phyloP scores from a whole-genome alignment of 2,797 vertebrate genomes.

The Bovichtus variegatus region DNA sequence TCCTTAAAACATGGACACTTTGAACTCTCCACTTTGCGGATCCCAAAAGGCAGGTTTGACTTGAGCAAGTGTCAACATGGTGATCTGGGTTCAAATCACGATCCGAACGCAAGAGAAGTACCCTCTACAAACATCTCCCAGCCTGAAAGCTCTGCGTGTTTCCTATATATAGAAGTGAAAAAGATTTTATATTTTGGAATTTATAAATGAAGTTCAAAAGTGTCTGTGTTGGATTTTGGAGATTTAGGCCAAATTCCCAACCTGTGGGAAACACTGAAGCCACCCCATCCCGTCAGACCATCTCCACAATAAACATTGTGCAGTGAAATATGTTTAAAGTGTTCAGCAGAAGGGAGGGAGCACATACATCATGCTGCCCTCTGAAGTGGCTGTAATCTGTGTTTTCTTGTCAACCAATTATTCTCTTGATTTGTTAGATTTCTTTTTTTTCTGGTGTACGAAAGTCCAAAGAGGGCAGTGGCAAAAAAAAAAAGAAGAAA shows the following conservation, averaged over 20 bases:
- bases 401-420: background rate
- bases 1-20: slow-evolving; percentile 24
- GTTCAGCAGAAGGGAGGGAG: background rate
- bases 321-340: background rate
- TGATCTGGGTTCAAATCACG: background rate
- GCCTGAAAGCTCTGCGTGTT: background rate
- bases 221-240: slow-evolving; percentile 4
- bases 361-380: background rate
- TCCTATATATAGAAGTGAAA: background rate
- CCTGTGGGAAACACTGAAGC: background rate
- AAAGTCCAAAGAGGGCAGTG: slow-evolving; percentile 15
- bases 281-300: background rate
- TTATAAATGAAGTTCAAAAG: slow-evolving; percentile 2
- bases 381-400: background rate
- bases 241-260: background rate
- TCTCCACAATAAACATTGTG: background rate
- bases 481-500: slow-evolving; percentile 1
- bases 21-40: background rate
- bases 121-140: slow-evolving; percentile 22
- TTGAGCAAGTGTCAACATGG: background rate
- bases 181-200: background rate
- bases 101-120: background rate
- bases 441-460: slow-evolving; percentile 4
- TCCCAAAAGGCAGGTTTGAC: slow-evolving; percentile 1
- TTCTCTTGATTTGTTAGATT: slow-evolving; percentile 13